These are phyloP conservation scores for Leuciscus idus DNA, from an alignment of 2,113 vertebrate species.

Conservation along the genomic window DNA sequence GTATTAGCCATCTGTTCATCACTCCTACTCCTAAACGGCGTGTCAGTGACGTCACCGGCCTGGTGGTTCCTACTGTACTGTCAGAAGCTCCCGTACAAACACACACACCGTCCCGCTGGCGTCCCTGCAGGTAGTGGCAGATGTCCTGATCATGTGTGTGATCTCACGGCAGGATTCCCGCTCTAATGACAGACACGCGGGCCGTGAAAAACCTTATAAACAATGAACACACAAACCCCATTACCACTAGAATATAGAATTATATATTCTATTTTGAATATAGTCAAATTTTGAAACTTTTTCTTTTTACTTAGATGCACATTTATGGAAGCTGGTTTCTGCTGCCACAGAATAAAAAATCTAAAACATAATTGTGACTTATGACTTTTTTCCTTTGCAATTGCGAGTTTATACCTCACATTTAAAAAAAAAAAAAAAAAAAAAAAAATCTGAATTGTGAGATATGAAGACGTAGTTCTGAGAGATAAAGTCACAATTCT, in stretches of 20 bases:
- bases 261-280: too few relatives aligned
- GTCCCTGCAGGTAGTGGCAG: slow-evolving; percentile 14
- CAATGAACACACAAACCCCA: not conserved
- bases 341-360: too few relatives aligned
- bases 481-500: too few relatives aligned
- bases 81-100: not conserved
- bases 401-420: too few relatives aligned
- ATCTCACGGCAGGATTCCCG: not conserved
- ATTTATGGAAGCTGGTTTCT: not conserved
- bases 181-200: slow-evolving; percentile 22
- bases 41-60: not conserved
- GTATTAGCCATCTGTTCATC: slow-evolving; percentile 37
- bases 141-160: slow-evolving; percentile 41
- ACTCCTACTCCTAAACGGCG: slow-evolving; percentile 3
- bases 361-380: too few relatives aligned
- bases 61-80: not conserved
- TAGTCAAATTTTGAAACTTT: not conserved
- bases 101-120: slow-evolving; percentile 5
- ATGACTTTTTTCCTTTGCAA: too few relatives aligned
- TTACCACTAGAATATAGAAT: not conserved
- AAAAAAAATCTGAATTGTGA: too few relatives aligned
- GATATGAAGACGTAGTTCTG: too few relatives aligned
- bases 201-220: not conserved
- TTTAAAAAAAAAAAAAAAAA: too few relatives aligned
- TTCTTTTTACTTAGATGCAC: not conserved